Evolutionary conservation across 2,797 vertebrate genomes (phyloP).

Genomic region (Distichodus sexfasciatus): DNA sequence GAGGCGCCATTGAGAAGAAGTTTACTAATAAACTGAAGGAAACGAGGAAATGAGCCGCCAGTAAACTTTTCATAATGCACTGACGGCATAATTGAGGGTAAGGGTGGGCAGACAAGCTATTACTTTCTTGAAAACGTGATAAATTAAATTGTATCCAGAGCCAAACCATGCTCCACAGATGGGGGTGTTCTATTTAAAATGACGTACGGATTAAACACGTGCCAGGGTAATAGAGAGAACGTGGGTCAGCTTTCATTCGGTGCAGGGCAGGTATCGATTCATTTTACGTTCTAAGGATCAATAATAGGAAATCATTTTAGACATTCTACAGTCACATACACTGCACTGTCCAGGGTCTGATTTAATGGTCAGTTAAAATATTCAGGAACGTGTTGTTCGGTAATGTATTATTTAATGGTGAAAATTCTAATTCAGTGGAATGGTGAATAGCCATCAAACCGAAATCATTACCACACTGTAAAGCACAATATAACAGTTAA

Average conservation of each 20-base stretch:
- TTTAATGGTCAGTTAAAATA: too few species aligned
- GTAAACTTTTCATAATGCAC: constrained; percentile 12
- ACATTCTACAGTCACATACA: constrained; percentile 33
- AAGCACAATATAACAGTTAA: too few species aligned
- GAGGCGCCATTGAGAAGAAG: constrained; percentile 14
- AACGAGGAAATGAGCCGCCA: constrained; percentile 13
- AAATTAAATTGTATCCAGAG: constrained; percentile 29
- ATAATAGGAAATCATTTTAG: constrained; percentile 52
- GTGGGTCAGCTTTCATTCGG: constrained; percentile 44
- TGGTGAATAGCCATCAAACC: too few species aligned
- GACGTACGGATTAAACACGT: background rate
- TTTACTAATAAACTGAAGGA: constrained; percentile 26
- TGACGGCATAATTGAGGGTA: constrained; percentile 28
- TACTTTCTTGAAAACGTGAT: constrained; percentile 11
- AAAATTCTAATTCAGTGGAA: too few species aligned
- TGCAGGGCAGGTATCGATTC: constrained; percentile 49
- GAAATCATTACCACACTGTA: too few species aligned
- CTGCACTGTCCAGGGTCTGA: background rate
- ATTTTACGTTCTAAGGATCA: constrained; percentile 51
- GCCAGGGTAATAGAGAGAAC: constrained; percentile 11
- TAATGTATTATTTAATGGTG: too few species aligned
- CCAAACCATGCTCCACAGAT: constrained; percentile 19
- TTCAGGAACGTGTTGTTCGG: too few species aligned
- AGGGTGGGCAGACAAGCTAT: constrained; percentile 23
- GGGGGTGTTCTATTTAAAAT: background rate